Percentiles rank a stretch among this genome's conserved stretches.
These are phyloP conservation scores for Microtus oregoni DNA, from an alignment of 2,113 vertebrate species.

Conservation along the genomic window DNA sequence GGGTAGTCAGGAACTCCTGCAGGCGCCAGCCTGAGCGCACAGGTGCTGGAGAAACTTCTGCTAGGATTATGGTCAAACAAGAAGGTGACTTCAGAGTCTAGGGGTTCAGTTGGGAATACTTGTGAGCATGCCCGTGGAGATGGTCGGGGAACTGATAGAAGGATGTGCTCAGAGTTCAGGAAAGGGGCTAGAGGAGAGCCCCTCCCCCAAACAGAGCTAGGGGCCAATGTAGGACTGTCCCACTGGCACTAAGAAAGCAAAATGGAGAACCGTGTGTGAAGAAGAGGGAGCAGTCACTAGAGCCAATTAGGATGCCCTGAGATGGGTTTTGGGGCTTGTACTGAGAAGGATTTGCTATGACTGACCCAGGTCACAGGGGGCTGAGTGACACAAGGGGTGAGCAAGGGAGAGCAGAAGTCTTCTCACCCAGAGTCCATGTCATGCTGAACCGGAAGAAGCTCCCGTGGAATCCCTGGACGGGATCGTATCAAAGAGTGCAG, in stretches of 20 bases:
- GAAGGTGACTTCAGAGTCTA: background rate
- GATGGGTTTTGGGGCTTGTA: rapidly evolving
- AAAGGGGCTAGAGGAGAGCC: background rate
- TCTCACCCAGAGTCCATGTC: background rate
- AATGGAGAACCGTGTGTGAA: background rate
- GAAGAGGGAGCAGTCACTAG: background rate
- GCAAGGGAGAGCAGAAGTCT: background rate
- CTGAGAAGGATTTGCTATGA: rapidly evolving
- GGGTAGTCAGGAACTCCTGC: rapidly evolving
- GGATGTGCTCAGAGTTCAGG: background rate
- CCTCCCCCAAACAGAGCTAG: background rate
- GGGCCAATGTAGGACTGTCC: background rate
- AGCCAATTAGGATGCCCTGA: rapidly evolving
- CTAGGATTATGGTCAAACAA: background rate
- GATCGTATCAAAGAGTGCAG: rapidly evolving
- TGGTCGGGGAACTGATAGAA: background rate
- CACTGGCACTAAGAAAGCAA: background rate
- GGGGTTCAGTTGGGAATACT: background rate
- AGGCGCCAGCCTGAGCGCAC: background rate
- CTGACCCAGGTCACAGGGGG: background rate
- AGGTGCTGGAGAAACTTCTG: background rate
- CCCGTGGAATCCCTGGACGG: background rate
- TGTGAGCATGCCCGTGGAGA: background rate
- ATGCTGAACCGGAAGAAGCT: background rate
- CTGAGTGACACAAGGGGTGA: rapidly evolving